Base-by-base conservation (phyloP, 92 coral and sea anemone genomes). In the Porites divaricata region DNA sequence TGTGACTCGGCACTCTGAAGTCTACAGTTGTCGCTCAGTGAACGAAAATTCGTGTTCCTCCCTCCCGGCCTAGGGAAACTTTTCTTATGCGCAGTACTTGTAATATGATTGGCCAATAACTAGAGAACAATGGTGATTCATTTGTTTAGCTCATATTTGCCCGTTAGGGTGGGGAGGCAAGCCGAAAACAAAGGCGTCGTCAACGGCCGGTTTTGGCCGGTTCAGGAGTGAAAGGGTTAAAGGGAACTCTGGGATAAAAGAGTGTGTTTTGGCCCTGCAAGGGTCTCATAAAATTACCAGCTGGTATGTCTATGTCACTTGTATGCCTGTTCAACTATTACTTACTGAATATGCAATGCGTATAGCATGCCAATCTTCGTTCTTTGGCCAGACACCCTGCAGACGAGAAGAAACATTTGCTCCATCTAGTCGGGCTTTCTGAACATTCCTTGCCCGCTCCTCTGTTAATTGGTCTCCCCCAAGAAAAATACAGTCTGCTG, bases 281-380 rank as follows among this genome's bases (percentile, higher is more conserved):
- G n/a, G n/a, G n/a, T n/a, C n/a, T n/a, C n/a, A n/a, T n/a, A n/a
- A n/a, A n/a, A n/a, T n/a, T n/a, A n/a, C n/a, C n/a, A n/a, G n/a
- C n/a, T n/a, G n/a, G n/a, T n/a, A n/a, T n/a, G n/a, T n/a, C n/a
- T n/a, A n/a, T n/a, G n/a, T n/a, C n/a, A n/a, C n/a, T n/a, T n/a
- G n/a, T n/a, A n/a, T n/a, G n/a, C n/a, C n/a, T n/a, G n/a, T n/a
- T n/a, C n/a, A n/a, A n/a, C n/a, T n/a, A n/a, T n/a, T n/a, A 69
- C 83, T 12, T 76, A 80, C 95, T 63, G 80, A 58, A 58, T 92
- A 92, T 2, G 95, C 95, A 63, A 92, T 89, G 70, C 92, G 68
- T 8, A 92, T 92, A 8, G 73, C 92, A 77, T 92, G 92, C 92
- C 92, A 92, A 28, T 92, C 95, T 79, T 92, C 92, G 69, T 92